Evolutionary conservation across 1,140 invertebrate genomes (phyloP), one percentile per base, ranked within the genome.

Genomic region (Drosophila subobscura): DNA sequence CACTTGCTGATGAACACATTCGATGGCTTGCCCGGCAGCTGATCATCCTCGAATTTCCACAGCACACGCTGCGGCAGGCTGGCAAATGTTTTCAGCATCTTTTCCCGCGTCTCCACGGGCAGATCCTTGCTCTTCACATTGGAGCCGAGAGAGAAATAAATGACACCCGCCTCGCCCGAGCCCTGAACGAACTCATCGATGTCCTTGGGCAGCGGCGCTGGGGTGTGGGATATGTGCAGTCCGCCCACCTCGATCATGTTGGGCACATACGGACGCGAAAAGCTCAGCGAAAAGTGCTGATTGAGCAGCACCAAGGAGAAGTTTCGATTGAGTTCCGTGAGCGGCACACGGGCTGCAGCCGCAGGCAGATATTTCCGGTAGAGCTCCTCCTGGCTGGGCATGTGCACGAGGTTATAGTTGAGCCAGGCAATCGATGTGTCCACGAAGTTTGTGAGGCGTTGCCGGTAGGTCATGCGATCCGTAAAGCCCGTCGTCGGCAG

Each of bases 21-120:
- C 0, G 81, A 51, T 0, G 94, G 92, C 66, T 93, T 93, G 4
- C 91, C 89, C 0, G 93, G 91, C 20, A 95, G 63, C 29, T 90
- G 79, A 4, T 94, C 93, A 0, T 92, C 92, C 78, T 95, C 95
- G 91, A 93, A 96, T 78, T 96, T 96, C 95, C 94, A 95, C 0
- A 96, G 72, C 0, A 96, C 92, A 25, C 92, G 93, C 44, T 94
- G 92, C 1, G 94, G 94, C 0, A 96, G 65, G 40, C 90, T 91
- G 10, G 73, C 90, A 37, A 96, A 93, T 0, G 93, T 92, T 0
- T 93, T 92, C 0, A 95, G 10, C 25, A 95, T 89, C 23, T 89
- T 84, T 1, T 93, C 74, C 22, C 92, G 86, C 42, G 92, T 93
- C 0, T 93, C 92, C 0, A 65, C 37, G 0, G 93, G 92, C 60